phyloP scores from a whole-genome alignment of 2,888 invertebrate species.

The Holacanthella duospinosa region DNA sequence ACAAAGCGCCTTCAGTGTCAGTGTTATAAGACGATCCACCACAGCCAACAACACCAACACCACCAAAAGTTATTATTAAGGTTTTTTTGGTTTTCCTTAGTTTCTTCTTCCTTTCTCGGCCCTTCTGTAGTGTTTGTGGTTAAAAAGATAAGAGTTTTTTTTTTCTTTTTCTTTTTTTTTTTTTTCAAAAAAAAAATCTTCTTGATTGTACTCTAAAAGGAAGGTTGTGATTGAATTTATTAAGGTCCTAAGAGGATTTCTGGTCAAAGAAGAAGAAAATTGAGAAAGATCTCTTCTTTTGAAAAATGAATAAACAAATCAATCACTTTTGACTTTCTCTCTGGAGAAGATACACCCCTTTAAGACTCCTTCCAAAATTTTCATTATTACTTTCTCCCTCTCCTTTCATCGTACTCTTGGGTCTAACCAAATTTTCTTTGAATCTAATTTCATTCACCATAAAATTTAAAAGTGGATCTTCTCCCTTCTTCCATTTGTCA shows the following conservation, averaged over 20 bases:
- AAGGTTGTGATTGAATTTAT: conserved; percentile 4
- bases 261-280: background rate
- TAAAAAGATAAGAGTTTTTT: background rate
- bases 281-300: too few relatives aligned
- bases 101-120: background rate
- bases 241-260: background rate
- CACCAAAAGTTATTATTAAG: too few relatives aligned
- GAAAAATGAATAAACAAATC: conserved; percentile 2
- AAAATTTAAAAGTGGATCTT: conserved; percentile 2
- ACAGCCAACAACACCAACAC: too few relatives aligned
- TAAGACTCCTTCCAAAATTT: background rate
- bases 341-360: background rate
- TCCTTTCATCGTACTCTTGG: background rate
- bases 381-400: conserved; percentile 1
- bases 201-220: background rate
- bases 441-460: conserved; percentile 1
- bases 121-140: background rate
- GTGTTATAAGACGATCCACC: too few relatives aligned
- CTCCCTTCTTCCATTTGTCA: background rate
- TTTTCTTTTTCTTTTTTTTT: background rate
- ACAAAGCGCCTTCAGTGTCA: too few relatives aligned
- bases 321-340: background rate
- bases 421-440: conserved; percentile 7
- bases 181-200: background rate
- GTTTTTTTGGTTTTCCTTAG: background rate